A percentile compares a stretch with the other conserved stretches of the same genome.
Conservation (phyloP, 2,888 invertebrate species). For the Aphrophora alni region DNA sequence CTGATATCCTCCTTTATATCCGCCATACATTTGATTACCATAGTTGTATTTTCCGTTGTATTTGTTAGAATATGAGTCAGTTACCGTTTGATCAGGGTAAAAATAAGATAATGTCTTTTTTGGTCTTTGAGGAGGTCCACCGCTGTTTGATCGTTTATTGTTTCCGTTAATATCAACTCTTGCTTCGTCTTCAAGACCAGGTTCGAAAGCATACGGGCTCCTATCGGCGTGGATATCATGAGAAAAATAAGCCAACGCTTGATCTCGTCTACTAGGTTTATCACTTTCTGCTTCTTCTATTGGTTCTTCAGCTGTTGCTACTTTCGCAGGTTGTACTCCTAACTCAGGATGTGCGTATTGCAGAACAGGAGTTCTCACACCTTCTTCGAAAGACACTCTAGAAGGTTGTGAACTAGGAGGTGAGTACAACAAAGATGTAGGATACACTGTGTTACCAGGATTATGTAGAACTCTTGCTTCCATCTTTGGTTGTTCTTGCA, state of each 20-base stretch:
- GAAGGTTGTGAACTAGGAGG: slow-evolving; percentile 61
- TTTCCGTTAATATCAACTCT: slow-evolving; percentile 46
- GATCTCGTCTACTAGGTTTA: slow-evolving; percentile 42
- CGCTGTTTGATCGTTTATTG: slow-evolving; percentile 46
- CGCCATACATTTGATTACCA: slow-evolving; percentile 46
- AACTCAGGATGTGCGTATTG: slow-evolving; percentile 83
- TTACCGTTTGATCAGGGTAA: slow-evolving; percentile 39
- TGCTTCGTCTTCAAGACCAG: slow-evolving; percentile 52
- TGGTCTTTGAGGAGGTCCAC: slow-evolving; percentile 40
- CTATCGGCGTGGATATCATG: slow-evolving; percentile 64
- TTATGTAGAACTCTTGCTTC: slow-evolving; percentile 76
- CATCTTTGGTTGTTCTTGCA: slow-evolving; percentile 58
- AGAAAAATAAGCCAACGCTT: slow-evolving; percentile 59
- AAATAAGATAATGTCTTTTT: slow-evolving; percentile 47
- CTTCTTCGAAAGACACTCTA: slow-evolving; percentile 68
- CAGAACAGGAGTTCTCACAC: slow-evolving; percentile 74
- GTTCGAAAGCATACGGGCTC: slow-evolving; percentile 62
- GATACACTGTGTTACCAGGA: slow-evolving; percentile 67
- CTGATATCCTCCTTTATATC: slow-evolving; percentile 53
- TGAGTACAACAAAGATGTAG: slow-evolving; percentile 68
- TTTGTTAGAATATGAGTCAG: slow-evolving; percentile 35
- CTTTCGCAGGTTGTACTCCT: slow-evolving; percentile 77
- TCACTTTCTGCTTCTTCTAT: slow-evolving; percentile 27
- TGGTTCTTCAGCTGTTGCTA: slow-evolving; percentile 31
- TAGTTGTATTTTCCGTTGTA: slow-evolving; percentile 55